A percentile compares a stretch with the other conserved stretches of the same genome.
Conservation (phyloP, 1,140 invertebrate species). For the Drosophila willistoni region DNA sequence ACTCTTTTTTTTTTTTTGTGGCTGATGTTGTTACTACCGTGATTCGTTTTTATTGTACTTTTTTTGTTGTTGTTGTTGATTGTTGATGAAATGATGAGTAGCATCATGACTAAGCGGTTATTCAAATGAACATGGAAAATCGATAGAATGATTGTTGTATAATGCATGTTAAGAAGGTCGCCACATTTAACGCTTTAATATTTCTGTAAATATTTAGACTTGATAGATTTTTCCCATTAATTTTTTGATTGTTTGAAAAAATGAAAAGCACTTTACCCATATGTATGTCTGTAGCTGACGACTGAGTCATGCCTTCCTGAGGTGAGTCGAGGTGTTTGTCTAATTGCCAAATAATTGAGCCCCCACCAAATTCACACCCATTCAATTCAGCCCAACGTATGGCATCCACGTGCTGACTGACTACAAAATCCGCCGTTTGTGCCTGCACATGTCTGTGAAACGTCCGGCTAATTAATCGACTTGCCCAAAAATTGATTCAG, state of each 20-base stretch:
- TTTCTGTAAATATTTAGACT: slow-evolving; percentile 72
- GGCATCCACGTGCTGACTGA: slow-evolving; percentile 64
- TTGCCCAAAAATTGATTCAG: slow-evolving; percentile 71
- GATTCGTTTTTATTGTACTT: slow-evolving; percentile 38
- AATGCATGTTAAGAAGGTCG: slow-evolving; percentile 71
- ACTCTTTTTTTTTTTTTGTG: slow-evolving; percentile 38
- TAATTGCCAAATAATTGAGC: slow-evolving; percentile 76
- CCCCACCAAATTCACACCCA: slow-evolving; percentile 18
- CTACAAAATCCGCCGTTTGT: slow-evolving; percentile 10
- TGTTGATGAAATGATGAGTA: slow-evolving; percentile 58
- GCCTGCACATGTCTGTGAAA: slow-evolving; percentile 16
- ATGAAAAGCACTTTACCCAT: background rate
- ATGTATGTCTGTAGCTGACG: slow-evolving; percentile 22
- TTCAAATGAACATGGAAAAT: slow-evolving; percentile 79
- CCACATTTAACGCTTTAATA: slow-evolving; percentile 76
- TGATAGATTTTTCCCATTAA: slow-evolving; percentile 23
- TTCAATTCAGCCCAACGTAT: slow-evolving; percentile 28
- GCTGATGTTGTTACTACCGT: slow-evolving; percentile 67
- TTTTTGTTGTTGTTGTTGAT: slow-evolving; percentile 50
- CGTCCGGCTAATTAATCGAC: slow-evolving; percentile 72
- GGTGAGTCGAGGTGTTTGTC: slow-evolving; percentile 33
- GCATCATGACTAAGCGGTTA: slow-evolving; percentile 64
- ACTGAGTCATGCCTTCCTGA: slow-evolving; percentile 22
- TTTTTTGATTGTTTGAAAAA: background rate
- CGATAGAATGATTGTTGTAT: slow-evolving; percentile 80